phyloP scores from a whole-genome alignment of 2,888 invertebrate species.

The Erannis defoliaria region DNA sequence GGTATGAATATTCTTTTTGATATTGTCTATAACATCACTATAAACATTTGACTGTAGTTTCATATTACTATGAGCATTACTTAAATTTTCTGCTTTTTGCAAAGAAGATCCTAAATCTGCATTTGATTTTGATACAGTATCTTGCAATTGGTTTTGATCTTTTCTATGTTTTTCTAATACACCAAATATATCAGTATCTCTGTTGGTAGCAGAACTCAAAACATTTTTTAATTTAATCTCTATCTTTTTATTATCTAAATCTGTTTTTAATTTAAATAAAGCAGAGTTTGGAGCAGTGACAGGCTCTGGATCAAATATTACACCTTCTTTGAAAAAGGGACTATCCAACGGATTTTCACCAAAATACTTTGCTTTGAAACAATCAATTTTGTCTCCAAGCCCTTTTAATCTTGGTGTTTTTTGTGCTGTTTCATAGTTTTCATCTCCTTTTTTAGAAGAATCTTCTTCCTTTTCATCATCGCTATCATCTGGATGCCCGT shows the following conservation, averaged over 20 bases:
- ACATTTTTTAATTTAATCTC: slow-evolving; percentile 41
- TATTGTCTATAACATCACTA: slow-evolving; percentile 80
- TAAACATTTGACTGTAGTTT: slow-evolving; percentile 69
- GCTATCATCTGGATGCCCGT: slow-evolving; percentile 63
- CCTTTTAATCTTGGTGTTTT: slow-evolving; percentile 85
- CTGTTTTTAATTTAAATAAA: slow-evolving; percentile 49
- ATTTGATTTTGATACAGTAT: slow-evolving; percentile 43
- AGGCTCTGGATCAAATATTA: slow-evolving; percentile 80
- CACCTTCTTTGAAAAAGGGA: slow-evolving; percentile 89
- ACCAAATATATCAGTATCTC: slow-evolving; percentile 49
- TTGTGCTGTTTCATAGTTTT: slow-evolving; percentile 60
- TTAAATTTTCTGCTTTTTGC: slow-evolving; percentile 24
- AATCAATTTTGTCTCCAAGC: slow-evolving; percentile 91
- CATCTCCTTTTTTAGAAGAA: slow-evolving; percentile 54
- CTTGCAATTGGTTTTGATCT: slow-evolving; percentile 46
- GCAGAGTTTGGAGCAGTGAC: slow-evolving; percentile 58
- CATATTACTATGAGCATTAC: slow-evolving; percentile 30
- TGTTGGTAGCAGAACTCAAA: slow-evolving; percentile 2
- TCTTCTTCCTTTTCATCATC: slow-evolving; percentile 60
- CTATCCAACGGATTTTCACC: slow-evolving; percentile 91
- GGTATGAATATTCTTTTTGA: slow-evolving; percentile 52
- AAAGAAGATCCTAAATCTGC: slow-evolving; percentile 38
- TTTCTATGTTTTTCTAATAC: slow-evolving; percentile 56
- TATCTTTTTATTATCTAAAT: slow-evolving; percentile 32
- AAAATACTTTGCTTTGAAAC: slow-evolving; percentile 91